These are phyloP conservation scores for Trissonchulus latispiculum DNA, from an alignment of 2,888 invertebrate species.

Conservation along the genomic window DNA sequence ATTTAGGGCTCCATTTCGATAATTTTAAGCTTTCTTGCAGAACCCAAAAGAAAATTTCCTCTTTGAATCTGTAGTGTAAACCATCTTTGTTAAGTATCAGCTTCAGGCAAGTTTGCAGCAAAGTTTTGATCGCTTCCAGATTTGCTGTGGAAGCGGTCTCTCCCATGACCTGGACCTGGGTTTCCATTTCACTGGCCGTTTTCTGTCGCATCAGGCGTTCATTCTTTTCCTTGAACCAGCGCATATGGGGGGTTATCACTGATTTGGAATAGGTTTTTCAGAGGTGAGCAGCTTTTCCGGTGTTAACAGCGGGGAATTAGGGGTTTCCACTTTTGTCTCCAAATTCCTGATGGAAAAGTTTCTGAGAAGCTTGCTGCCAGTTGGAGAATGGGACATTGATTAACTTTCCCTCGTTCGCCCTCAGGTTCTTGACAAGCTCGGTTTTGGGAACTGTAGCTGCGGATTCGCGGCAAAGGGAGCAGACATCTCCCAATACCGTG, in stretches of 20 bases:
- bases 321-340: too few relatives aligned
- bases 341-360: too few relatives aligned
- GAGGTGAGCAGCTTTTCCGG: neutral
- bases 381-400: too few relatives aligned
- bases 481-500: neutral
- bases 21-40: neutral
- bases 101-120: neutral
- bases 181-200: neutral
- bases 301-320: neutral
- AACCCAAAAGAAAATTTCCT: neutral
- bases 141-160: neutral
- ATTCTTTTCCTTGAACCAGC: neutral
- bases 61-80: neutral
- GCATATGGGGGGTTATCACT: neutral
- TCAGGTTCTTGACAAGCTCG: neutral
- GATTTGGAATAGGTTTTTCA: too few relatives aligned
- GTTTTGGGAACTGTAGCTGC: neutral
- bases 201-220: neutral
- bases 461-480: neutral
- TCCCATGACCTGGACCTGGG: neutral
- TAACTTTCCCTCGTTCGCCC: neutral
- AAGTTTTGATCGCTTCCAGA: neutral
- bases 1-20: neutral
- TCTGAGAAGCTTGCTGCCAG: too few relatives aligned
- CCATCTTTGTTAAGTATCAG: neutral